Percentiles rank a stretch among this genome's conserved stretches.
These are phyloP conservation scores for Hirudo medicinalis DNA, from an alignment of 1,140 invertebrate genomes.

Conservation along the genomic window DNA sequence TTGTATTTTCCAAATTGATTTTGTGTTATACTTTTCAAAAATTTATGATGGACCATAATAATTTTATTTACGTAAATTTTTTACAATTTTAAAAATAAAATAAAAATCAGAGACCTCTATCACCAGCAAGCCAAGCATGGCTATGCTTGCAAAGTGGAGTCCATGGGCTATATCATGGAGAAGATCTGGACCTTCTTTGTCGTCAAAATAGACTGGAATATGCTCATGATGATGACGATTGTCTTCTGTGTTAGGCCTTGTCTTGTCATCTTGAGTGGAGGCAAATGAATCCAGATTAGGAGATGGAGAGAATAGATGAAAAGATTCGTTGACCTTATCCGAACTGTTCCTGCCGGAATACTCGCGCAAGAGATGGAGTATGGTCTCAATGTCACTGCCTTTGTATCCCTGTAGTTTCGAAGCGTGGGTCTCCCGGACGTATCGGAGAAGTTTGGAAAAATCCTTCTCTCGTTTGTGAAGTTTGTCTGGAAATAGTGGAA, in stretches of 20 bases:
- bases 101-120: slow-evolving; percentile 16
- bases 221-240: slow-evolving; percentile 4
- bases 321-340: too few relatives aligned
- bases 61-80: too few relatives aligned
- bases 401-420: slow-evolving; percentile 18
- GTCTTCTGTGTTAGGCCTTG: neutral
- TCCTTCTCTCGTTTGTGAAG: slow-evolving; percentile 18
- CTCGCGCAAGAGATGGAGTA: slow-evolving; percentile 13
- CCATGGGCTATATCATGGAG: slow-evolving; percentile 22
- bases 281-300: too few relatives aligned
- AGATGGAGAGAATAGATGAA: too few relatives aligned
- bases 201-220: neutral
- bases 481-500: slow-evolving; percentile 19
- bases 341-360: neutral
- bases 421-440: slow-evolving; percentile 10
- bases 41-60: too few relatives aligned
- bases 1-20: too few relatives aligned
- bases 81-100: neutral
- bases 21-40: too few relatives aligned
- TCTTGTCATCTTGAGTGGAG: too few relatives aligned
- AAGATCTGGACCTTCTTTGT: slow-evolving; percentile 18
- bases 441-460: slow-evolving; percentile 14
- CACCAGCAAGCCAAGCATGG: slow-evolving; percentile 23
- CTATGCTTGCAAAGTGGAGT: slow-evolving; percentile 24
- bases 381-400: slow-evolving; percentile 17